phyloP scores from a whole-genome alignment of 37 sponge, comb jelly and placozoan species.

The Haliclona indistincta region DNA sequence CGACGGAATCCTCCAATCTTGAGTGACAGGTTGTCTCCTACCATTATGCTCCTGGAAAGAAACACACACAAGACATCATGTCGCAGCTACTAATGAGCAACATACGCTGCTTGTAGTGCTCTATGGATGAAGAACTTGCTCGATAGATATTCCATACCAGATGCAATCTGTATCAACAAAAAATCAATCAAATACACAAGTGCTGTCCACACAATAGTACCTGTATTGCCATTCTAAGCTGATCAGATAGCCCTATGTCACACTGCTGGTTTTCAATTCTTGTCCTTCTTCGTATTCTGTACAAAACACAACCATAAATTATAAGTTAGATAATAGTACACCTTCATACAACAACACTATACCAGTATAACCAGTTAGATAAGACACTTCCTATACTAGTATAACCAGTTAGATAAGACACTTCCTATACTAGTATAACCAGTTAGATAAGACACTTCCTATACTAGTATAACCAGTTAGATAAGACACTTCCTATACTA shows the following conservation, averaged over 20 bases:
- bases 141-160: constrained; percentile 66
- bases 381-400: too few species aligned
- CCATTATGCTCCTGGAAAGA: constrained; percentile 37
- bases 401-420: too few species aligned
- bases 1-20: constrained; percentile 59
- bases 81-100: neutral
- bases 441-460: too few species aligned
- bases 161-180: constrained; percentile 36
- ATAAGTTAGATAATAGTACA: neutral
- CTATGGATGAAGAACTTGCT: constrained; percentile 62
- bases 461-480: too few species aligned
- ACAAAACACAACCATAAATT: neutral
- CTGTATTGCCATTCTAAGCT: constrained; percentile 27
- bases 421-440: too few species aligned
- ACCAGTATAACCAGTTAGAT: too few species aligned
- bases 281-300: neutral
- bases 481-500: too few species aligned
- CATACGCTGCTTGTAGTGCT: constrained; percentile 59
- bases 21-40: constrained; percentile 20
- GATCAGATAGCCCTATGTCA: constrained; percentile 1
- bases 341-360: neutral
- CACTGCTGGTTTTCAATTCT: neutral
- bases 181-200: neutral
- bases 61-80: neutral
- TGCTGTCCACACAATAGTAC: constrained; percentile 1